These are phyloP conservation scores for Berghia stephanieae DNA, from an alignment of 1,140 invertebrate genomes.

Conservation along the genomic window DNA sequence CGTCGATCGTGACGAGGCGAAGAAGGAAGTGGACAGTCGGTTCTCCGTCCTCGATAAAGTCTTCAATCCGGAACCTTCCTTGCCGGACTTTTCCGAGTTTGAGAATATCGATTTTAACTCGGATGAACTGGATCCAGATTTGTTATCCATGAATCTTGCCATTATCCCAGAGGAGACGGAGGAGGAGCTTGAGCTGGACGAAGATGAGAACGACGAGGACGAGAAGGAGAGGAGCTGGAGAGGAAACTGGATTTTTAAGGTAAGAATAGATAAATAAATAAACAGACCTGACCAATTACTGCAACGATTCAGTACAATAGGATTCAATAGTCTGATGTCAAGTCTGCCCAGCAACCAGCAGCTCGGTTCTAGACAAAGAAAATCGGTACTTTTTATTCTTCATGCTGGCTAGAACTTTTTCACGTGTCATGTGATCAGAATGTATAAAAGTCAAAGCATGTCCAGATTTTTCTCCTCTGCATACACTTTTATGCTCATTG, in stretches of 20 bases:
- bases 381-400: no score
- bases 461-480: no score
- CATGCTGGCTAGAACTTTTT: no score
- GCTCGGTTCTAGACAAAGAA: no score
- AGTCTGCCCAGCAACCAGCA: no score
- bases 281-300: no score
- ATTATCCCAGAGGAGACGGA: conserved; percentile 60
- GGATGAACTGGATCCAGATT: conserved; percentile 56
- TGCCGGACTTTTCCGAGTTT: conserved; percentile 53
- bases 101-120: conserved; percentile 50
- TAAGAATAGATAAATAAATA: no score
- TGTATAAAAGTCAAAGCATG: no score
- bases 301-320: no score
- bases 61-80: conserved; percentile 36
- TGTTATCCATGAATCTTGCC: conserved; percentile 60
- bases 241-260: conserved; percentile 58
- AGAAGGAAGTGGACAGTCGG: conserved; percentile 44
- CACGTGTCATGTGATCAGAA: no score
- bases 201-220: conserved; percentile 34
- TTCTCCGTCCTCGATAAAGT: conserved; percentile 47
- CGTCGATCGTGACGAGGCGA: conserved; percentile 41
- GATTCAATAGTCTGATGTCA: no score
- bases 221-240: conserved; percentile 39
- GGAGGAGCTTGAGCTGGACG: conserved; percentile 50
- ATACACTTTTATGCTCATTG: no score